Base-by-base conservation (phyloP, 2,113 vertebrate genomes). In the Shinisaurus crocodilurus region DNA sequence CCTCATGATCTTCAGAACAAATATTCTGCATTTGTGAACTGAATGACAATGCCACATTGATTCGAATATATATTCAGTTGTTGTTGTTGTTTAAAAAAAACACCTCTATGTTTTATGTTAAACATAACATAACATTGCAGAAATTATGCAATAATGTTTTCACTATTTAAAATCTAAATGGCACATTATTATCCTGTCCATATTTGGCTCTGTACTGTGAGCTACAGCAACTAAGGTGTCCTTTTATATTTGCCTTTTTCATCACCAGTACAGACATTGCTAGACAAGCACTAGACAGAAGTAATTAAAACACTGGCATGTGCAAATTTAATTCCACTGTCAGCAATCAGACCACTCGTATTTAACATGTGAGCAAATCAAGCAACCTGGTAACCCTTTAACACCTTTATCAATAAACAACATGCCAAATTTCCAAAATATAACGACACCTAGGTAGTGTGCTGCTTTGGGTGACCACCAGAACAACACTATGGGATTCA, bases 241-340 rank as follows among this genome's bases (percentile, higher is more conserved):
- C 79, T 93, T 63, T 13, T 1, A 5, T 7, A 45, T 48, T 7
- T 43, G 43, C 88, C 83, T 91, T 88, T 95, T 85, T 93, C 90
- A 88, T 18, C 92, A 89, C 84, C 92, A 91, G 92, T 48, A 93
- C 89, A 96, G 91, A 92, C 89, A 91, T 87, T 80, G 88, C 90
- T 94, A 95, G 83, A 96, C 90, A 92, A 69, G 90, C 87, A 93
- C 89, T 92, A 96, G 90, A 94, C 91, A 94, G 91, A 92, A 93
- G 81, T 96, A 96, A 96, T 95, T 94, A 96, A 96, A 90, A 76
- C 60, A 79, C 76, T 13, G 23, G 82, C 93, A 95, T 93, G 91
- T 94, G 83, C 90, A 96, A 96, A 96, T 90, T 94, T 67, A 83
- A 87, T 89, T 95, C 91, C 88, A 94, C 89, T 96, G 89, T 91